A percentile compares a stretch with the other conserved stretches of the same genome.
phyloP scores from a whole-genome alignment of 35 echinoderm and acorn worm species.

The Apostichopus californicus region DNA sequence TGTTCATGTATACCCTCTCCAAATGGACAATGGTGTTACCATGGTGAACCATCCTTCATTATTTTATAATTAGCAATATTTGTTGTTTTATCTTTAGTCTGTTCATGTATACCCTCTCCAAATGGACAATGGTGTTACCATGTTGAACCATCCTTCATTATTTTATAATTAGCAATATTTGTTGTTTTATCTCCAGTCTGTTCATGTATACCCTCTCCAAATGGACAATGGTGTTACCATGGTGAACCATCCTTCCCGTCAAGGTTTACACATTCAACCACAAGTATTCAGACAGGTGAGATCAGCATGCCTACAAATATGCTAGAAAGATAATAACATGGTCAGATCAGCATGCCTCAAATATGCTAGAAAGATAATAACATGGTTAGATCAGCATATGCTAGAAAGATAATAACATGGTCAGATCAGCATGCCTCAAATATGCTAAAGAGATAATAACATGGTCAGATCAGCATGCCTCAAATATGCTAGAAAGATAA shows the following conservation, averaged over 20 bases:
- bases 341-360: too few relatives aligned
- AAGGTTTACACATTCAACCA: conserved; percentile 88
- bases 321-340: too few relatives aligned
- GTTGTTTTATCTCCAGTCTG: conserved; percentile 61
- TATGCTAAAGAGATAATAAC: too few relatives aligned
- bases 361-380: too few relatives aligned
- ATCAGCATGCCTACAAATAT: too few relatives aligned
- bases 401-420: too few relatives aligned
- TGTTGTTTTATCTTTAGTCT: conserved; percentile 59
- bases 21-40: conserved; percentile 92
- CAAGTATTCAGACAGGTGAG: conserved; percentile 97
- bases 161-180: too few relatives aligned
- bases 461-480: too few relatives aligned
- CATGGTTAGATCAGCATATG: too few relatives aligned
- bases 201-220: conserved; percentile 94
- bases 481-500: too few relatives aligned
- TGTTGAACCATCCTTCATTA: conserved; percentile 70
- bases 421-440: too few relatives aligned
- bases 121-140: conserved; percentile 94
- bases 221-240: conserved; percentile 96
- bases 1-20: conserved; percentile 90
- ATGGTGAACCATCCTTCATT: conserved; percentile 76
- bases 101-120: conserved; percentile 91
- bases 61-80: too few relatives aligned
- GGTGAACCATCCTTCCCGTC: conserved; percentile 76